Conservation (phyloP, 2,888 invertebrate genomes). For the Epinotia nisella region DNA sequence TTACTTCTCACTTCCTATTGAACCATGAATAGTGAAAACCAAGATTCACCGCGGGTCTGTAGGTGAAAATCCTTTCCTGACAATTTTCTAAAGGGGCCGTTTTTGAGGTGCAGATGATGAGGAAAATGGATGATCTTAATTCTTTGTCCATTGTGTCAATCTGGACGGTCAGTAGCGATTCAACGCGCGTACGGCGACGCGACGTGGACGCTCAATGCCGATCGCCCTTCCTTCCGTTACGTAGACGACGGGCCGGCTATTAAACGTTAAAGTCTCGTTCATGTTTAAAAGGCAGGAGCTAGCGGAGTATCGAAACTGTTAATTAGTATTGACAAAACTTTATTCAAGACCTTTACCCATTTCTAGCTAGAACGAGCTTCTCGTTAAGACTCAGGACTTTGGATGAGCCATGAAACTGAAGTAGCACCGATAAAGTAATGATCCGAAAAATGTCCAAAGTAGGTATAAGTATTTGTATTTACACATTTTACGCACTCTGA, state of each 20-base stretch:
- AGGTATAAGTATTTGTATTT: neutral
- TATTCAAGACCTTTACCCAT: neutral
- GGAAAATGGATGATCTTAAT: conserved; percentile 29
- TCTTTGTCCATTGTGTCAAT: conserved; percentile 37
- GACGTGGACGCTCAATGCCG: conserved; percentile 54
- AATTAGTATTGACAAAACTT: neutral
- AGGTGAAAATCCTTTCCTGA: too few relatives aligned
- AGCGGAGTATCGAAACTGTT: neutral
- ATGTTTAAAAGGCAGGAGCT: neutral
- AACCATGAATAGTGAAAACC: too few relatives aligned
- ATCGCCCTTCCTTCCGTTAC: conserved; percentile 77
- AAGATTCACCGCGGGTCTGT: too few relatives aligned
- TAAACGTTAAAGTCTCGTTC: conserved; percentile 11
- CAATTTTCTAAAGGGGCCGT: too few relatives aligned
- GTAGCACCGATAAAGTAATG: too few relatives aligned
- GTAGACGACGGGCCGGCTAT: conserved; percentile 46
- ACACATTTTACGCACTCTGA: neutral
- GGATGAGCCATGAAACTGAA: neutral
- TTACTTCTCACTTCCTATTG: too few relatives aligned
- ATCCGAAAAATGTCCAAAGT: too few relatives aligned
- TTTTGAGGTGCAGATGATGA: neutral
- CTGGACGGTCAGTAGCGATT: conserved; percentile 57
- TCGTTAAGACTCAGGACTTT: neutral
- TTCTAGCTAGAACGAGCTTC: neutral
- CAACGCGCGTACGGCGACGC: conserved; percentile 52